phyloP scores from a whole-genome alignment of 2,888 invertebrate species.

The Siphlonurus alternatus region DNA sequence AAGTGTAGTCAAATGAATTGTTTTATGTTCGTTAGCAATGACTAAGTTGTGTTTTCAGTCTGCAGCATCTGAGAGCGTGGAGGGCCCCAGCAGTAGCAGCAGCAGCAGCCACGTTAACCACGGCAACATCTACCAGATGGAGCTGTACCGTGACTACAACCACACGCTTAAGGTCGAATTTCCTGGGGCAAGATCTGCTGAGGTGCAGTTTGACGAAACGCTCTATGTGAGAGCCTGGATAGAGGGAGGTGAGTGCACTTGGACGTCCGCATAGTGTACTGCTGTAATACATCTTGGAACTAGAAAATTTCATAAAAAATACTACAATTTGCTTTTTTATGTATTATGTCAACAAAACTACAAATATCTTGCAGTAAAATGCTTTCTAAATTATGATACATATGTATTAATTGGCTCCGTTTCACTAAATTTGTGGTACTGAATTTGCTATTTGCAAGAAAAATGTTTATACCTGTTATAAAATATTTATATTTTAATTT shows the following conservation, averaged over 20 bases:
- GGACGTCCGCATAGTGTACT: not conserved
- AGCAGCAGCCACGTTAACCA: not conserved
- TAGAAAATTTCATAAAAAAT: not conserved
- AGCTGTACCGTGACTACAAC: conserved; percentile 11
- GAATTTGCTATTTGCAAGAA: too few species aligned
- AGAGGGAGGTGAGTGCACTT: conserved; percentile 17
- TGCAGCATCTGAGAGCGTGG: not conserved
- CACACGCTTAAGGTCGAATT: conserved; percentile 8
- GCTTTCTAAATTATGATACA: too few species aligned
- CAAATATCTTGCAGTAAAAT: too few species aligned
- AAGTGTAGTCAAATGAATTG: too few species aligned
- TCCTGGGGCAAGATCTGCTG: not conserved
- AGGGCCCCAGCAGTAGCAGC: conserved; percentile 1
- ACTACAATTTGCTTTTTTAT: not conserved
- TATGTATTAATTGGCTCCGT: too few species aligned
- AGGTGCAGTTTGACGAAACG: conserved; percentile 15
- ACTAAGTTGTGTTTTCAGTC: too few species aligned
- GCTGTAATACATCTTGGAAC: too few species aligned
- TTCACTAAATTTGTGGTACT: too few species aligned
- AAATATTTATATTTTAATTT: too few species aligned
- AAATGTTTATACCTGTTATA: too few species aligned
- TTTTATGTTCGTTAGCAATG: too few species aligned
- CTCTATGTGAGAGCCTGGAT: conserved; percentile 18
- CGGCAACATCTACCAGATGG: conserved; percentile 12
- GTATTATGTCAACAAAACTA: too few species aligned